Conservation (phyloP, 2,888 invertebrate genomes). For the Drosophila lutescens region DNA sequence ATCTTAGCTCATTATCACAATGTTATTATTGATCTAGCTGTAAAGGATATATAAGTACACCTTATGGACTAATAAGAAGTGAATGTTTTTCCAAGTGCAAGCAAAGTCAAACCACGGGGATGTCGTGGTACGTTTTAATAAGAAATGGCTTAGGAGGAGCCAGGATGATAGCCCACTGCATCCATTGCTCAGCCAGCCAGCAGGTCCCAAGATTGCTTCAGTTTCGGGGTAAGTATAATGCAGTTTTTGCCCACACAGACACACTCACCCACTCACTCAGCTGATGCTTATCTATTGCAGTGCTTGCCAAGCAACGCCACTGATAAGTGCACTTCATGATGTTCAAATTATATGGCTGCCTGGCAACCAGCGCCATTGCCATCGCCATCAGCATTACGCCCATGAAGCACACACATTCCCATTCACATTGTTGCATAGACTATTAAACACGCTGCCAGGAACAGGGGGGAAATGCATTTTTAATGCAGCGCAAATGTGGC, state of each 20-base stretch:
- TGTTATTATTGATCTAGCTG: no score
- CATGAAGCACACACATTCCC: constrained; percentile 1
- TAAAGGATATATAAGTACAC: background rate
- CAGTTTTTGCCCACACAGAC: constrained; percentile 37
- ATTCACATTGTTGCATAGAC: constrained; percentile 67
- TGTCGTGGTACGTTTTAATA: constrained; percentile 62
- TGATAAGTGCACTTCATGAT: constrained; percentile 77
- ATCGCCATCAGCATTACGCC: constrained; percentile 70
- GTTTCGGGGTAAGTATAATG: constrained; percentile 52
- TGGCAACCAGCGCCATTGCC: constrained; percentile 65
- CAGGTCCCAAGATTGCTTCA: constrained; percentile 21
- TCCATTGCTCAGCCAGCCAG: constrained; percentile 17
- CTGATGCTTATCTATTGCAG: constrained; percentile 67
- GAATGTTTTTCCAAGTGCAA: background rate
- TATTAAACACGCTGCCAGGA: constrained; percentile 58
- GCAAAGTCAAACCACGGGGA: constrained; percentile 8
- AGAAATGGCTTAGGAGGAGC: constrained; percentile 50
- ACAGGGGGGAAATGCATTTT: constrained; percentile 67
- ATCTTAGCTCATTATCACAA: background rate
- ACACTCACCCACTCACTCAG: constrained; percentile 34
- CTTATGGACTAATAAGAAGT: no score
- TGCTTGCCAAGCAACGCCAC: constrained; percentile 61
- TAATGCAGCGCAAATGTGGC: constrained; percentile 74
- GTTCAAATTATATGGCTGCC: constrained; percentile 75
- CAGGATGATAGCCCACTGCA: constrained; percentile 51